phyloP scores from a whole-genome alignment of 2,888 invertebrate species.

The Diarsia rubi region DNA sequence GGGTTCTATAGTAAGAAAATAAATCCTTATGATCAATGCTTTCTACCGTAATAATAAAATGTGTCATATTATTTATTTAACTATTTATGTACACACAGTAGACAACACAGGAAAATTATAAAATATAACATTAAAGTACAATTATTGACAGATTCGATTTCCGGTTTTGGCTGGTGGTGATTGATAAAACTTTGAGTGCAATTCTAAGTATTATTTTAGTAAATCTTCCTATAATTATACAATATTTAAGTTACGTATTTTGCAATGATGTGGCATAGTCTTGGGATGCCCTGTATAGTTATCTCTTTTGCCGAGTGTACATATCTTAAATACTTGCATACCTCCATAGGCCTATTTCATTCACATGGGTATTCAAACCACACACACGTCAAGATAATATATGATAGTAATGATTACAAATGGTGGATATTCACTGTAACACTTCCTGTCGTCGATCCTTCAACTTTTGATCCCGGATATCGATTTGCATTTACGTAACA shows the following conservation, averaged over 20 bases:
- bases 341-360: conserved; percentile 7
- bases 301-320: conserved; percentile 18
- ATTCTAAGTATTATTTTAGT: background rate
- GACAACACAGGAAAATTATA: no score
- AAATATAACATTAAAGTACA: no score
- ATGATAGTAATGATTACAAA: conserved; percentile 46
- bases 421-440: conserved; percentile 32
- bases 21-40: background rate
- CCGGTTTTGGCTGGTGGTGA: background rate
- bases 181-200: no score
- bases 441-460: conserved; percentile 47
- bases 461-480: conserved; percentile 65
- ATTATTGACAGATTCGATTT: no score
- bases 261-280: background rate
- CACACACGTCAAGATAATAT: conserved; percentile 23
- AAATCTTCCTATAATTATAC: background rate
- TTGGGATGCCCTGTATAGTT: background rate
- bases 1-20: no score
- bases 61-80: no score
- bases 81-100: no score
- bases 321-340: background rate
- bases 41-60: no score
- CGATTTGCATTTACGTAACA: conserved; percentile 56
- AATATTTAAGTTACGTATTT: no score
- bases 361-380: conserved; percentile 32